Evolutionary conservation across 2,888 invertebrate genomes (phyloP).

Genomic region (Drosophila mercatorum): DNA sequence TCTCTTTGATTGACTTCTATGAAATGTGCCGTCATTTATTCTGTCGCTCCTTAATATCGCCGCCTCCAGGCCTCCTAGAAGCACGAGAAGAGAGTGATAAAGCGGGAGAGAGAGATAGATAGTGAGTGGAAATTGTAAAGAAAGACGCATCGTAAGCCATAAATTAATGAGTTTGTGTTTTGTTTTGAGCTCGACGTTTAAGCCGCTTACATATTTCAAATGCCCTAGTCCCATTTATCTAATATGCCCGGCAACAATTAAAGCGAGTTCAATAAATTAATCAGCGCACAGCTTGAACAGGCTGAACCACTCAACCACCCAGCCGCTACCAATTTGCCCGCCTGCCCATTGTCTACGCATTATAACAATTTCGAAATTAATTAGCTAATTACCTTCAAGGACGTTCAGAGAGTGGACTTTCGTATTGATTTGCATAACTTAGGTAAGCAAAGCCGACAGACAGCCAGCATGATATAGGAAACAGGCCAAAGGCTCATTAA

Average conservation of each 20-base stretch:
- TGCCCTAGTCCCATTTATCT: constrained; percentile 71
- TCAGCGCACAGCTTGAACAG: constrained; percentile 40
- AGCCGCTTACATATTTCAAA: constrained; percentile 71
- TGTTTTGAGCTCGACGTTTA: constrained; percentile 31
- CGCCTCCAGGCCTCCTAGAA: constrained; percentile 8
- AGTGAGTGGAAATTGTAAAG: constrained; percentile 25
- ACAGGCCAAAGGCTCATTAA: constrained; percentile 3
- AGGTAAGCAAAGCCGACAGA: not conserved
- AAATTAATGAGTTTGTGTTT: constrained; percentile 75
- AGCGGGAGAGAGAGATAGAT: not conserved
- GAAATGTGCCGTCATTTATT: constrained; percentile 76
- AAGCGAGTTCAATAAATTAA: constrained; percentile 76
- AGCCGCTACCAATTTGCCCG: constrained; percentile 4
- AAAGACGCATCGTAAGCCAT: constrained; percentile 36
- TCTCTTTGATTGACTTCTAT: constrained; percentile 75
- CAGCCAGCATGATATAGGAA: not conserved
- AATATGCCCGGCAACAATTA: constrained; percentile 69
- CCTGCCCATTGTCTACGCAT: constrained; percentile 1
- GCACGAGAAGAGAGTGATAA: too few species aligned
- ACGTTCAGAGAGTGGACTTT: constrained; percentile 36
- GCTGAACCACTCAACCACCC: not conserved
- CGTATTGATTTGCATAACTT: constrained; percentile 64
- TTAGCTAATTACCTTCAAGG: constrained; percentile 71
- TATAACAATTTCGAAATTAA: constrained; percentile 64
- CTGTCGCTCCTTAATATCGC: constrained; percentile 73